Percentiles rank a stretch among this genome's conserved stretches.
Evolutionary conservation across 1,140 invertebrate genomes (phyloP).

Genomic region (Hermatobates lingyangjiaoensis): DNA sequence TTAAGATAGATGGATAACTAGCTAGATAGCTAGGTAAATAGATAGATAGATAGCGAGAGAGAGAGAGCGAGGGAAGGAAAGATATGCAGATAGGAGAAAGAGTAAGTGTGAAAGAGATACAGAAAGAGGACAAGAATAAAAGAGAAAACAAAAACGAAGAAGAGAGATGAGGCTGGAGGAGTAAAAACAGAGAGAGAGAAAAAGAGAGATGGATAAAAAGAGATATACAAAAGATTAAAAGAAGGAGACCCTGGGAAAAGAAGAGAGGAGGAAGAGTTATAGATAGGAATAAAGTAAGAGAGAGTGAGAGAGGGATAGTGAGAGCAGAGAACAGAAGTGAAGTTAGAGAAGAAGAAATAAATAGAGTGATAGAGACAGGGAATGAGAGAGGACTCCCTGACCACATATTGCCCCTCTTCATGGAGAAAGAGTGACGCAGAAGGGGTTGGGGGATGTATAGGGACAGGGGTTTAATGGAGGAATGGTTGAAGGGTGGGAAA

Average conservation of each 20-base stretch:
- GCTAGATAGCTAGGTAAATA: not conserved
- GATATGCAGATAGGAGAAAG: too few species aligned
- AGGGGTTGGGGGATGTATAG: too few species aligned
- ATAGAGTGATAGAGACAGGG: not conserved
- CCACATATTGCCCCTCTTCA: too few species aligned
- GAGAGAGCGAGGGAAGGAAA: conserved; percentile 2
- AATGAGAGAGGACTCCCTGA: too few species aligned
- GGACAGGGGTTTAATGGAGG: too few species aligned
- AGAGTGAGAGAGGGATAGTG: not conserved
- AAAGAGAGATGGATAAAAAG: not conserved
- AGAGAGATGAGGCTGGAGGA: not conserved
- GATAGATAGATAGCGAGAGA: not conserved
- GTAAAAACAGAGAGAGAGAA: not conserved
- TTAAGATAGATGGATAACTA: too few species aligned
- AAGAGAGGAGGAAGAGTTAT: not conserved
- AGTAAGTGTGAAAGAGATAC: not conserved
- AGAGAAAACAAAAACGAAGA: conserved; percentile 2
- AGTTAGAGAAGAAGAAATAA: not conserved
- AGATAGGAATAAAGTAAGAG: not conserved
- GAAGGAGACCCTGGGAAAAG: not conserved
- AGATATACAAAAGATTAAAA: not conserved
- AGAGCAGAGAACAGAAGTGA: not conserved
- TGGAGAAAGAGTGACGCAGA: too few species aligned
- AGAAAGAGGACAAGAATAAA: not conserved
- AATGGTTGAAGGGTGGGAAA: too few species aligned